Percentiles rank a stretch among this genome's conserved stretches.
These are phyloP conservation scores for Perognathus longimembris DNA, from an alignment of 2,113 vertebrate species.

Conservation along the genomic window DNA sequence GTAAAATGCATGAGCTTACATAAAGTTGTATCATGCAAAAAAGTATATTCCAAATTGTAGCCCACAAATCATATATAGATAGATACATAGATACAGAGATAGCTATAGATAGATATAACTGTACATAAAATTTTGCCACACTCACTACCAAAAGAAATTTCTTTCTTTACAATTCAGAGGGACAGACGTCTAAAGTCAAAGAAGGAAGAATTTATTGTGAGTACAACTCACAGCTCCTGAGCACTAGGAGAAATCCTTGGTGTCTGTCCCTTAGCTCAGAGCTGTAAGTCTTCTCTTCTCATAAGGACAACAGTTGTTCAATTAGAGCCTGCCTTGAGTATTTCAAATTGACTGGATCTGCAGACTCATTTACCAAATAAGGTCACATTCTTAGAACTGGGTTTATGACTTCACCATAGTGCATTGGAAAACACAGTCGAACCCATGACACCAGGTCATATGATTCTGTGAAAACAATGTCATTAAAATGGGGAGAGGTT, in stretches of 20 bases:
- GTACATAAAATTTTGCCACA: neutral
- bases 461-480: neutral
- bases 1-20: neutral
- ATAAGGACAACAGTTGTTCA: neutral
- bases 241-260: too few relatives aligned
- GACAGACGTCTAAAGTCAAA: neutral
- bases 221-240: too few relatives aligned
- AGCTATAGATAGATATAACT: neutral
- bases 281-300: neutral
- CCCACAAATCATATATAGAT: neutral
- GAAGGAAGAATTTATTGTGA: neutral
- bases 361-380: slow-evolving; percentile 3
- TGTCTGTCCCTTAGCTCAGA: too few relatives aligned
- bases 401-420: neutral
- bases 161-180: neutral
- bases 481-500: neutral
- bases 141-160: neutral
- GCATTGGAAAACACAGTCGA: neutral
- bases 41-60: neutral
- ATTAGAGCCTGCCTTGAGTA: neutral
- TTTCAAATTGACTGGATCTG: neutral
- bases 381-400: neutral
- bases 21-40: neutral
- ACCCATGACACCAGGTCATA: neutral
- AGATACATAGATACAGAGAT: too few relatives aligned